phyloP scores from a whole-genome alignment of 2,888 invertebrate species.

The Ophonus ardosiacus region DNA sequence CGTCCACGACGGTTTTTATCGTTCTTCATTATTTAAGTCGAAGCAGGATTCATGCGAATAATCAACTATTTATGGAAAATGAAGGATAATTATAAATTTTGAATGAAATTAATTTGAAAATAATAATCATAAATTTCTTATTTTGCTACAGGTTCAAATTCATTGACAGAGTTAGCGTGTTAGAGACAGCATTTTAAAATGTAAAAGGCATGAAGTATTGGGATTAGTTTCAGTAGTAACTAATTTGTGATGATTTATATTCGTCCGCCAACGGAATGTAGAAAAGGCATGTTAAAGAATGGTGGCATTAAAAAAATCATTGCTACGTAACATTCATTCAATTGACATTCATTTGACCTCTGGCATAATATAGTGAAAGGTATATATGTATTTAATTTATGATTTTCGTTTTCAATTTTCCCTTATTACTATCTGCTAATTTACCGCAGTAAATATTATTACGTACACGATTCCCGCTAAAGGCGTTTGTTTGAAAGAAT shows the following conservation, averaged over 20 bases:
- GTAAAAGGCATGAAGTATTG: background rate
- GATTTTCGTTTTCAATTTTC: constrained; percentile 51
- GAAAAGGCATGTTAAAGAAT: constrained; percentile 35
- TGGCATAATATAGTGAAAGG: constrained; percentile 56
- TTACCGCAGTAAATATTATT: constrained; percentile 43
- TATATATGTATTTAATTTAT: constrained; percentile 48
- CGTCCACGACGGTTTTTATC: no score
- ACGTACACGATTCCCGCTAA: constrained; percentile 15
- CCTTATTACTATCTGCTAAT: constrained; percentile 35
- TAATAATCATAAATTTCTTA: background rate
- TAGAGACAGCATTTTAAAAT: background rate
- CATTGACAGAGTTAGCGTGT: background rate
- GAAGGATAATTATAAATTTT: no score
- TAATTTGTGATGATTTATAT: constrained; percentile 37
- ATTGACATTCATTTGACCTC: constrained; percentile 46
- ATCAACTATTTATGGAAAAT: no score
- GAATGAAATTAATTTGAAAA: no score
- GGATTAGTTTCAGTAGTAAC: constrained; percentile 10
- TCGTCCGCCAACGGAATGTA: constrained; percentile 10
- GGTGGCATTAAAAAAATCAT: constrained; percentile 19
- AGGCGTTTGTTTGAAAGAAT: constrained; percentile 36
- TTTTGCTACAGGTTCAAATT: background rate
- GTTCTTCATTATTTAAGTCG: no score
- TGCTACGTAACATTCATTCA: constrained; percentile 43
- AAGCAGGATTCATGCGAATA: no score